phyloP scores from a whole-genome alignment of 2,113 vertebrate species.

The Dromaius novaehollandiae region DNA sequence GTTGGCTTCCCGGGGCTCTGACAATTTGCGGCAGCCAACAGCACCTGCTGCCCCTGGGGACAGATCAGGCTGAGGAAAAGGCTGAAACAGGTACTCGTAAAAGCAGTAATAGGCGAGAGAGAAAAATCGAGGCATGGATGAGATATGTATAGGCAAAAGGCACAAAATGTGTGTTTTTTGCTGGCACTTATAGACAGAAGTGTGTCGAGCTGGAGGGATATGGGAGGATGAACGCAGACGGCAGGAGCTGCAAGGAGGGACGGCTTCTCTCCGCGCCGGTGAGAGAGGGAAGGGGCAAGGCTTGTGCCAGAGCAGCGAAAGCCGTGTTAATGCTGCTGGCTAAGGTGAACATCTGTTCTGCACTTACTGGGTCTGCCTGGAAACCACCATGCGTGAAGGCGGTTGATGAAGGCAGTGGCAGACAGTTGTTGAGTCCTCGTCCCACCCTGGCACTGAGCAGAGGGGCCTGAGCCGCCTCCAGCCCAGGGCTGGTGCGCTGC shows the following conservation, averaged over 20 bases:
- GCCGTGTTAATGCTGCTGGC: background rate
- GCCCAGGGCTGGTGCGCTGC: background rate
- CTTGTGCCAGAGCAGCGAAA: background rate
- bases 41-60: background rate
- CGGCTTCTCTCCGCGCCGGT: background rate
- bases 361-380: background rate
- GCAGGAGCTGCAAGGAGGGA: background rate
- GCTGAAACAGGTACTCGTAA: slow-evolving; percentile 18
- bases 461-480: background rate
- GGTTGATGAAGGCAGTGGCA: background rate
- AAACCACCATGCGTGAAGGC: background rate
- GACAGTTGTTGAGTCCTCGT: background rate
- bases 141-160: background rate
- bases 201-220: background rate
- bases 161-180: background rate
- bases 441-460: rapidly evolving
- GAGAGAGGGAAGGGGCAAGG: background rate
- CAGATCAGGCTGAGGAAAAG: background rate
- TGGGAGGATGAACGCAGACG: slow-evolving; percentile 4
- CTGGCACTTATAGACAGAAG: slow-evolving; percentile 9
- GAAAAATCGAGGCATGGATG: background rate
- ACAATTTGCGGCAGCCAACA: background rate
- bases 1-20: background rate
- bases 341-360: background rate
- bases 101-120: background rate